Base-by-base conservation (phyloP, 2,888 invertebrate species). In the Pheosia tremula region DNA sequence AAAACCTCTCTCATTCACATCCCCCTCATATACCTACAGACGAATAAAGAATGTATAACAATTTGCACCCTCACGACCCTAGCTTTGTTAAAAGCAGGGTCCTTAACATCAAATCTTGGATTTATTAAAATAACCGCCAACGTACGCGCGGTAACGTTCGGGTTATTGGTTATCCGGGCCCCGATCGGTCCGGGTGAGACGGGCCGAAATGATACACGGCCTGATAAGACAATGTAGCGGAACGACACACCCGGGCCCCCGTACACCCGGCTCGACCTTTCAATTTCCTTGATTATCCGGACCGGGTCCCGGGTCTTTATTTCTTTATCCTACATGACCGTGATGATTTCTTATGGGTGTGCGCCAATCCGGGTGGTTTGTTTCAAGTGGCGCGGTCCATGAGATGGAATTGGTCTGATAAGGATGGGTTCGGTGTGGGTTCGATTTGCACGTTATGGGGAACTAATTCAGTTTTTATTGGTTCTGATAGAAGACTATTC, bases 251-350 rank as follows among this genome's bases (percentile, higher is more conserved):
- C 81, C 82, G 74, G 24, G 81, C 67, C 11, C 67, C 68, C 66
- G 64, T 9, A 41, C 57, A 69, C 76, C 77, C 85, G 82, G 84
- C 79, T 79, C 83, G 86, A 88, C 87, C 89, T 89, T 90, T 90
- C 91, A 90, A 91, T 91, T 90, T 91, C 87, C 88, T 84, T 85
- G 85, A 90, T 88, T 87, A 86, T 82, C 76, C 75, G 77, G 74
- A 70, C 74, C 79, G 75, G 74, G 69, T 67, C 54, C 54, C 66
- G 64, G 73, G 62, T 78, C 75, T 81, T 81, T 82, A 84, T 83
- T 80, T 81, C 83, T 82, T 79, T 80, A 84, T 84, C 79, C 79
- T 79, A 74, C 76, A 74, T 61, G 68, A 75, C 74, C 76, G 73
- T 76, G 78, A 81, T 80, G 80, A 80, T 81, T 82, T 80, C 77